A percentile compares a stretch with the other conserved stretches of the same genome.
Conservation (phyloP, 2,888 invertebrate genomes). For the Sylvicola fuscatus region DNA sequence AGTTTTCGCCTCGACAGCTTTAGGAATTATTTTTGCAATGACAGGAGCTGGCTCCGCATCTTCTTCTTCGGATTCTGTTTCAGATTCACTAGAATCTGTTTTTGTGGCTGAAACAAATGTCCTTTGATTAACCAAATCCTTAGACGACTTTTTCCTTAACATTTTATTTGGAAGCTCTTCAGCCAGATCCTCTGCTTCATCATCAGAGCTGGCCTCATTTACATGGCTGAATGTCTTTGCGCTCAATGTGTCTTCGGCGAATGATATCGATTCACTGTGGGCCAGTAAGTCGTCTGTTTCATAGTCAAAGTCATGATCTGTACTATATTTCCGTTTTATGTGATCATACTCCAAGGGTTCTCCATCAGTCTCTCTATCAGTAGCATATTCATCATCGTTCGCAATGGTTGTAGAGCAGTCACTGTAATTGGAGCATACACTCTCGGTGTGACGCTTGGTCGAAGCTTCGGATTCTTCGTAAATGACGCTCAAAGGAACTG, state of each 20-base stretch:
- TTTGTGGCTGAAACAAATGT: no score
- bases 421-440: conserved; percentile 19
- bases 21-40: conserved; percentile 1
- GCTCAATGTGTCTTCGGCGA: no score
- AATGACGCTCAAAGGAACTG: conserved; percentile 33
- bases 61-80: conserved; percentile 7
- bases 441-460: conserved; percentile 10
- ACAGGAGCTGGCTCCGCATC: conserved; percentile 4
- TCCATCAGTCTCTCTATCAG: conserved; percentile 1
- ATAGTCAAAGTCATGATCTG: no score
- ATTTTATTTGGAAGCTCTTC: neutral
- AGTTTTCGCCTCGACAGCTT: conserved; percentile 5
- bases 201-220: neutral
- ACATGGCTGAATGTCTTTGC: no score
- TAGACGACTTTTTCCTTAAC: no score
- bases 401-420: conserved; percentile 18
- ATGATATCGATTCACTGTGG: no score
- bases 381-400: conserved; percentile 8
- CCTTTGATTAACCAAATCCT: no score
- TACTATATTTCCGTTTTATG: no score
- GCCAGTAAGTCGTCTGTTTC: no score
- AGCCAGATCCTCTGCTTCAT: neutral
- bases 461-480: conserved; percentile 34
- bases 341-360: no score
- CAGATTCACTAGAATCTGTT: conserved; percentile 4